Evolutionary conservation across 1,140 invertebrate species (phyloP).

Genomic region (Calliphora vicina): DNA sequence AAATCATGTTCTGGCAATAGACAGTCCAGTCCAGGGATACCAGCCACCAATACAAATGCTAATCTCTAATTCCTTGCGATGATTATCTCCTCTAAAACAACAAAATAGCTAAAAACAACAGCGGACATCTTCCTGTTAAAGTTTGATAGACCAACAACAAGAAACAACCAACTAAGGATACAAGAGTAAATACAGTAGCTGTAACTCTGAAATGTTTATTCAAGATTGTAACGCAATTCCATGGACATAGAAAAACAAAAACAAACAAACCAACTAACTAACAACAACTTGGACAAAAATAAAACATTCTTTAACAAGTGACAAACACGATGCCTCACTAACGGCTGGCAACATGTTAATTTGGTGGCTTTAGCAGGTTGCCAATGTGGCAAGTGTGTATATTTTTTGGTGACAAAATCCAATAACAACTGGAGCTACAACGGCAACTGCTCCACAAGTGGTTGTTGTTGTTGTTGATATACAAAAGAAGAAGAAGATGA

Average conservation of each 20-base stretch:
- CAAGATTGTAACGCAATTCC: conserved; percentile 12
- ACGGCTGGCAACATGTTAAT: conserved; percentile 27
- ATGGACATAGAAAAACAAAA: background rate
- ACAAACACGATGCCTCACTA: conserved; percentile 31
- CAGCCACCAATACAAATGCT: background rate
- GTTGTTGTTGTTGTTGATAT: too few species aligned
- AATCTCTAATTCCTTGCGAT: background rate
- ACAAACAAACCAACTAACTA: too few species aligned
- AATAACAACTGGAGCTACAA: background rate
- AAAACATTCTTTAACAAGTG: conserved; percentile 28
- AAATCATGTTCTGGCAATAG: background rate
- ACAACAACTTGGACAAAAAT: background rate
- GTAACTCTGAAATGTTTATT: conserved; percentile 5
- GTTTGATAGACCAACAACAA: background rate
- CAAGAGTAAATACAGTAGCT: background rate
- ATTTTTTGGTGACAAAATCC: conserved; percentile 24
- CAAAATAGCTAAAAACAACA: background rate
- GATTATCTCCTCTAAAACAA: background rate
- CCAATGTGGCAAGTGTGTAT: background rate
- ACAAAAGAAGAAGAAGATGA: background rate
- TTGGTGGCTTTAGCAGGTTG: background rate
- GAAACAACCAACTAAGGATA: too few species aligned
- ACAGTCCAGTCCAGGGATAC: background rate
- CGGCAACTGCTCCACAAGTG: background rate
- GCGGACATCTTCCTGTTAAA: background rate